Base-by-base conservation (phyloP, 2,113 vertebrate genomes). In the Pipa parva region DNA sequence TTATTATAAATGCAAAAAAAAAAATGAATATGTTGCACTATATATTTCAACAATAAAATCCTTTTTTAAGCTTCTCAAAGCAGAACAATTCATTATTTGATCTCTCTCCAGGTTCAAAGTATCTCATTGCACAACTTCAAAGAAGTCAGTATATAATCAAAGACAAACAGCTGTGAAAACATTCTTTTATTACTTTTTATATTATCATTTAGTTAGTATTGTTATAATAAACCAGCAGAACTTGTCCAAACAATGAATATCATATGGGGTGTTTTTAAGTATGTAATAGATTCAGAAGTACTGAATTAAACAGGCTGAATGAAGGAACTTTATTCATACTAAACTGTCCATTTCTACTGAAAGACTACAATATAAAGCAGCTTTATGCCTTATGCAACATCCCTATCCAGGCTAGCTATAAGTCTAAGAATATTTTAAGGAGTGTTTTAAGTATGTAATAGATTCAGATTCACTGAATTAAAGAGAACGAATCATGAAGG, bases 161-260 rank as follows among this genome's bases (percentile, higher is more conserved):
- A 98, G 95, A 95, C 92, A 87, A 85, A 92, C 96, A 98, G 95
- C 96, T 98, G 96, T 97, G 95, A 97, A 98, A 98, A 97, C 94
- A 97, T 92, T 92, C 93, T 93, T 95, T 95, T 96, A 95, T 95
- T 92, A 87, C 91, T 90, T 93, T 59, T 59, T 60, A 69, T 94
- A 95, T 92, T 96, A 96, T 97, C 95, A 94, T 95, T 88, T 87
- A 89, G 90, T 83, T 85, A 83, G 86, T 90, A 92, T 93, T 90
- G 93, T 91, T 91, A 88, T 89, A 85, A 86, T 92, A 93, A 92
- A 81, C 82, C 83, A 86, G 79, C 88, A 80, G 77, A 81, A 90
- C 85, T 75, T 71, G 75, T 72, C 83, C 81, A 89, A 85, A 85
- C 82, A 85, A 80, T 84, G 80, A 79, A 78, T 76, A 58, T 78